Conservation (phyloP, 2,797 vertebrate species). For the Etheostoma perlongum region DNA sequence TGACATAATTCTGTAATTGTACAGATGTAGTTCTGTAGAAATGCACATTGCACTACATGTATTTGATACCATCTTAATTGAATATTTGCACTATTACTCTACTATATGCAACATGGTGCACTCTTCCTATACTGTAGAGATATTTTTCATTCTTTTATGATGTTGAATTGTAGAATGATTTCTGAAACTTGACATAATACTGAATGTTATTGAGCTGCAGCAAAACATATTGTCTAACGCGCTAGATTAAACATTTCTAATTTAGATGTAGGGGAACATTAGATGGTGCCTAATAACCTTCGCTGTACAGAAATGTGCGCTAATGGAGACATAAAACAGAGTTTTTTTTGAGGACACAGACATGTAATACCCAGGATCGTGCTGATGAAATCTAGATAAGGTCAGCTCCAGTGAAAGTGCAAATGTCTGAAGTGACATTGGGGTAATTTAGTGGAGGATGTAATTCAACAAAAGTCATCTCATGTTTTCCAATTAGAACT, state of each 20-base stretch:
- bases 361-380: not conserved
- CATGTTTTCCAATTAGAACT: conserved; percentile 9
- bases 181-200: not conserved
- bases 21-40: not conserved
- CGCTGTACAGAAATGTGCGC: not conserved
- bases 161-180: not conserved
- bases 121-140: not conserved
- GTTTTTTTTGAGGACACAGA: not conserved
- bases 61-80: not conserved
- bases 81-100: not conserved
- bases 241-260: not conserved
- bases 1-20: not conserved
- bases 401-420: not conserved
- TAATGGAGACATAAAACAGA: not conserved
- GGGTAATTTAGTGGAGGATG: conserved; percentile 15
- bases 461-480: conserved; percentile 2
- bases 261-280: not conserved
- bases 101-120: not conserved
- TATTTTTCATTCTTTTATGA: not conserved
- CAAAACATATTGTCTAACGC: not conserved
- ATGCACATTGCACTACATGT: no score
- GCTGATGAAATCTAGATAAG: conserved; percentile 9
- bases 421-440: not conserved
- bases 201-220: not conserved
- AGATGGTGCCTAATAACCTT: conserved; percentile 13